Base-by-base conservation (phyloP, 2,888 invertebrate genomes). In the Epinotia demarniana region DNA sequence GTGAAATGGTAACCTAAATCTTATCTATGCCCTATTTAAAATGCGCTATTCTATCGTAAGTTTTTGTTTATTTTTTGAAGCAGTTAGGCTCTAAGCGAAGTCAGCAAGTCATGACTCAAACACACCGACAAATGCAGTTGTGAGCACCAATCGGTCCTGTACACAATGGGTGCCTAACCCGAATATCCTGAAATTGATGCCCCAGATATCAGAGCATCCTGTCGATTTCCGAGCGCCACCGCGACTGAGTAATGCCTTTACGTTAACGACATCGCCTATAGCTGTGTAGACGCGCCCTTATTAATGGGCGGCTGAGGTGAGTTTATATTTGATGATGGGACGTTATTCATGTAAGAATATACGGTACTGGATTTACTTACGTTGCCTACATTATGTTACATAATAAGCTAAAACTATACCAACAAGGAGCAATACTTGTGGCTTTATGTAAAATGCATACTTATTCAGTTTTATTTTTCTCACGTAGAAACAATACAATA, bases 171-270 rank as follows among this genome's bases (percentile, higher is more conserved):
- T 81, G 83, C 83, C 82, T 81, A 80, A 80, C 82, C 81, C 81
- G 79, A 69, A 82, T 80, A 81, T 83, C 83, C 82, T 84, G 82
- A 84, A 86, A 87, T 89, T 87, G 87, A 88, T 87, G 88, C 85
- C 83, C 82, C 85, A 86, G 87, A 88, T 89, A 89, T 87, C 87
- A 83, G 84, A 81, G 86, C 85, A 86, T 87, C 88, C 87, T 85
- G 87, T 86, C 88, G 84, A 90, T 89, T 88, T 88, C 89, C 86
- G 82, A 77, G 58, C 74, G 81, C 80, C 78, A 78, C 80, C 80
- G 78, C 80, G 79, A 75, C 81, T 87, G 87, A 87, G 86, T 87
- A 89, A 89, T 87, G 88, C 85, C 86, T 85, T 89, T 89, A 90
- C 88, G 89, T 88, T 85, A 81, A 77, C 70, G 76, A 75, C 72